These are phyloP conservation scores for Cyclopterus lumpus DNA, from an alignment of 2,797 vertebrate species.

Conservation along the genomic window DNA sequence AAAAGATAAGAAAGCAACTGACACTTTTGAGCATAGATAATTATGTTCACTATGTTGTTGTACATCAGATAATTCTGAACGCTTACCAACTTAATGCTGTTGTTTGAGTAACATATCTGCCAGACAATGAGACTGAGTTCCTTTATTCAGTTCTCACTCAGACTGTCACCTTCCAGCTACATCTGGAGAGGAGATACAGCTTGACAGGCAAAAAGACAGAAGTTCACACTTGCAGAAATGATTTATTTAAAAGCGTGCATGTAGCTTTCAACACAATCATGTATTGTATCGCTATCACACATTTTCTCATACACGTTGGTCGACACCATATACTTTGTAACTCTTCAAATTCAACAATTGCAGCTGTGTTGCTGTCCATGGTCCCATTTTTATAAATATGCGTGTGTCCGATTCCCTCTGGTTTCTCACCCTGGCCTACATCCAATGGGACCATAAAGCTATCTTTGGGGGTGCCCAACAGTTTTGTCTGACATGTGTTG, in stretches of 20 bases:
- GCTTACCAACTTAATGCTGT: constrained; percentile 34
- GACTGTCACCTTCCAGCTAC: constrained; percentile 52
- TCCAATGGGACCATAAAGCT: constrained; percentile 63
- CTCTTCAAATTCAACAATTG: constrained; percentile 8
- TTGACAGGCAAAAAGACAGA: constrained; percentile 43
- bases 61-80: constrained; percentile 42
- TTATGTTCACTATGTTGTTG: constrained; percentile 28
- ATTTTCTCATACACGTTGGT: constrained; percentile 34
- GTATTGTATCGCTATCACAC: constrained; percentile 26
- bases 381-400: constrained; percentile 10
- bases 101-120: constrained; percentile 57
- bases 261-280: constrained; percentile 39
- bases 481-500: constrained; percentile 82
- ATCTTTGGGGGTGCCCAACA: constrained; percentile 73
- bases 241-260: constrained; percentile 40
- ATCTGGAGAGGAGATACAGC: constrained; percentile 43
- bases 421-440: constrained; percentile 48
- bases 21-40: constrained; percentile 13
- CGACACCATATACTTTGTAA: constrained; percentile 15
- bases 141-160: constrained; percentile 57
- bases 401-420: constrained; percentile 4
- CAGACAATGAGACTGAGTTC: constrained; percentile 55
- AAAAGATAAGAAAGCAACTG: constrained; percentile 3
- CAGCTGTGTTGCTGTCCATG: constrained; percentile 17
- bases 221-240: constrained; percentile 48